phyloP scores from a whole-genome alignment of 2,113 vertebrate species.

The Salvelinus namaycush region DNA sequence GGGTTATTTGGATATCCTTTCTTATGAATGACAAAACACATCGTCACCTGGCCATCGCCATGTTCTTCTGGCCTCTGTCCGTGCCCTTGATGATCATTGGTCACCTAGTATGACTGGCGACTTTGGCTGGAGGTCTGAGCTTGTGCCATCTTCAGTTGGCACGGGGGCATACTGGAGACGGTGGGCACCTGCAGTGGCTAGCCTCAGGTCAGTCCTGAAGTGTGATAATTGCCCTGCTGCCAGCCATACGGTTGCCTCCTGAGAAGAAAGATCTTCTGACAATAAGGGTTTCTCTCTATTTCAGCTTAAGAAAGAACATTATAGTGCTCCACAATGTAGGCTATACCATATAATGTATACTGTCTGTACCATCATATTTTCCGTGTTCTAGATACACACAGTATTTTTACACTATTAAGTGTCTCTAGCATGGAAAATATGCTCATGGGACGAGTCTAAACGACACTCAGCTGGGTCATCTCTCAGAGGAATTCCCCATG shows the following conservation, averaged over 20 bases:
- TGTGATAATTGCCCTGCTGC: slow-evolving; percentile 71
- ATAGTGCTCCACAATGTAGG: no score
- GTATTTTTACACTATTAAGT: background rate
- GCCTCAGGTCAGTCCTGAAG: slow-evolving; percentile 59
- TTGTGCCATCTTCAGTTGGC: slow-evolving; percentile 49
- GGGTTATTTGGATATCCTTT: background rate
- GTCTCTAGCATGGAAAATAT: no score
- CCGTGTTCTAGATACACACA: no score
- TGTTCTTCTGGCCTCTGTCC: slow-evolving; percentile 46
- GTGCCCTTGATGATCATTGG: slow-evolving; percentile 48
- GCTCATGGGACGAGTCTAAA: slow-evolving; percentile 7
- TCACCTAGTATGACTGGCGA: slow-evolving; percentile 57
- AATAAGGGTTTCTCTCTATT: no score
- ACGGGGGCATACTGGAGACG: slow-evolving; percentile 43
- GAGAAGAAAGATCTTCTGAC: background rate
- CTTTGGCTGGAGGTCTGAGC: slow-evolving; percentile 54
- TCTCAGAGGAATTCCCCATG: slow-evolving; percentile 48
- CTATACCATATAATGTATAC: background rate
- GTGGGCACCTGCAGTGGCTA: slow-evolving; percentile 21
- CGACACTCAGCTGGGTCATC: slow-evolving; percentile 34
- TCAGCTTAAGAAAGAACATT: no score
- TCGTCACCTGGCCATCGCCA: slow-evolving; percentile 1
- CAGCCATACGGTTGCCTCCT: slow-evolving; percentile 27
- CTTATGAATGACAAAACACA: background rate
- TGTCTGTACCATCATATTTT: background rate